Percentiles rank a stretch among this genome's conserved stretches.
These are phyloP conservation scores for Ectropis crepuscularia DNA, from an alignment of 2,888 invertebrate genomes.

Conservation along the genomic window DNA sequence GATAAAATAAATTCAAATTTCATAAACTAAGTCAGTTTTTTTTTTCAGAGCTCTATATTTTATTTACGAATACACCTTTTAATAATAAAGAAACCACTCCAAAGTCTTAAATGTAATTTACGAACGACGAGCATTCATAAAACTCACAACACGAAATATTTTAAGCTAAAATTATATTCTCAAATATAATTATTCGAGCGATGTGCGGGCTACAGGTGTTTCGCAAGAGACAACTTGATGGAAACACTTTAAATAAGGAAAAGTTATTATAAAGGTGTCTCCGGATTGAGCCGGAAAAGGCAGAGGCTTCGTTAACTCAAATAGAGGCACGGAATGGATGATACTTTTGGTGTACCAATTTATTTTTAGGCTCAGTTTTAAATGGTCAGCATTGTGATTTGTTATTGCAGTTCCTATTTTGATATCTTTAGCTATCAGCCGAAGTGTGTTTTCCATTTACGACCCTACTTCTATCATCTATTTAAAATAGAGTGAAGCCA, in stretches of 20 bases:
- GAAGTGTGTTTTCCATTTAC: too few species aligned
- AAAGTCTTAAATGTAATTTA: conserved; percentile 5
- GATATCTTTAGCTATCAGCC: too few species aligned
- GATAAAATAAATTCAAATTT: too few species aligned
- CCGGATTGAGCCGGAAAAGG: conserved; percentile 38
- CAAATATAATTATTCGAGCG: conserved; percentile 34
- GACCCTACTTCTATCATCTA: too few species aligned
- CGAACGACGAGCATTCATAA: conserved; percentile 17
- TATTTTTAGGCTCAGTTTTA: conserved; percentile 5
- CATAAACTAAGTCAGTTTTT: too few species aligned
- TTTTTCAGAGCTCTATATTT: neutral
- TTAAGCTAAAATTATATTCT: conserved; percentile 23
- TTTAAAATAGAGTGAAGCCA: too few species aligned
- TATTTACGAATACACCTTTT: neutral
- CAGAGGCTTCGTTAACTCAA: conserved; percentile 37
- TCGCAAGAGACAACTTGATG: conserved; percentile 40
- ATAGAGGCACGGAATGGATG: conserved; percentile 33
- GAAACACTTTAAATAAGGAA: conserved; percentile 43
- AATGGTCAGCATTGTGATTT: too few species aligned
- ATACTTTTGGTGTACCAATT: conserved; percentile 30
- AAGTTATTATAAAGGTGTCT: conserved; percentile 39
- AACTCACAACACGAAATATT: conserved; percentile 26
- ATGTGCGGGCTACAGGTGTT: conserved; percentile 40
- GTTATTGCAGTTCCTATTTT: too few species aligned
- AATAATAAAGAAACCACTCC: neutral